A percentile compares a stretch with the other conserved stretches of the same genome.
phyloP scores from a whole-genome alignment of 2,797 vertebrate genomes.

The Acipenser transmontanus region DNA sequence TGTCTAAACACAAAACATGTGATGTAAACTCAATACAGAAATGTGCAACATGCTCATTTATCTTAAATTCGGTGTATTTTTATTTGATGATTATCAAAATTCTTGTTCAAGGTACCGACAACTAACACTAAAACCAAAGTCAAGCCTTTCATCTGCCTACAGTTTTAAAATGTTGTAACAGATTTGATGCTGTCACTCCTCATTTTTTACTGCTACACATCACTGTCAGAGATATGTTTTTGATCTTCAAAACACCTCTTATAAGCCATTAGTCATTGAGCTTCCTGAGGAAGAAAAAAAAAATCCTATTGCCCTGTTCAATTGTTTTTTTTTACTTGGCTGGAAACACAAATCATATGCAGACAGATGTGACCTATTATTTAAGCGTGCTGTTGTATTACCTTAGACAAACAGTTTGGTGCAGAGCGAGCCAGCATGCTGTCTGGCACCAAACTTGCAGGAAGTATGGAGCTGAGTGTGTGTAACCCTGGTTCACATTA shows the following conservation, averaged over 20 bases:
- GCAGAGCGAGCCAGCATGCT: constrained; percentile 12
- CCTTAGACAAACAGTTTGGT: constrained; percentile 22
- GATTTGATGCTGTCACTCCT: constrained; percentile 31
- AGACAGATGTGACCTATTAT: constrained; percentile 45
- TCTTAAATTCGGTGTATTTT: too few species aligned
- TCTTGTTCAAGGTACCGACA: too few species aligned
- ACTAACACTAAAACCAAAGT: too few species aligned
- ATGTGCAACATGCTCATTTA: too few species aligned
- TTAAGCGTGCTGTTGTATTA: constrained; percentile 40
- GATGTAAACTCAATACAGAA: too few species aligned
- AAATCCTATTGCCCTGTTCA: constrained; percentile 34
- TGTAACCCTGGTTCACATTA: constrained; percentile 27
- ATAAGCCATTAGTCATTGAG: constrained; percentile 23
- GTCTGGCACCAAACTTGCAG: constrained; percentile 18
- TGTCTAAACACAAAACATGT: too few species aligned
- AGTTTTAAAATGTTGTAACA: constrained; percentile 26
- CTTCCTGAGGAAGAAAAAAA: constrained; percentile 30
- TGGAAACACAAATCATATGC: constrained; percentile 33
- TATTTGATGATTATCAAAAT: too few species aligned
- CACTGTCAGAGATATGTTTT: constrained; percentile 38
- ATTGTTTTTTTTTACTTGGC: constrained; percentile 37
- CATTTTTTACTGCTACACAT: constrained; percentile 30
- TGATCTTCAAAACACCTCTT: constrained; percentile 41
- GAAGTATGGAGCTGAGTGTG: constrained; percentile 16
- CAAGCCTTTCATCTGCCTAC: constrained; percentile 4